Percentiles rank a stretch among this genome's conserved stretches.
phyloP scores from a whole-genome alignment of 2,888 invertebrate genomes.

The Hymenopus coronatus region DNA sequence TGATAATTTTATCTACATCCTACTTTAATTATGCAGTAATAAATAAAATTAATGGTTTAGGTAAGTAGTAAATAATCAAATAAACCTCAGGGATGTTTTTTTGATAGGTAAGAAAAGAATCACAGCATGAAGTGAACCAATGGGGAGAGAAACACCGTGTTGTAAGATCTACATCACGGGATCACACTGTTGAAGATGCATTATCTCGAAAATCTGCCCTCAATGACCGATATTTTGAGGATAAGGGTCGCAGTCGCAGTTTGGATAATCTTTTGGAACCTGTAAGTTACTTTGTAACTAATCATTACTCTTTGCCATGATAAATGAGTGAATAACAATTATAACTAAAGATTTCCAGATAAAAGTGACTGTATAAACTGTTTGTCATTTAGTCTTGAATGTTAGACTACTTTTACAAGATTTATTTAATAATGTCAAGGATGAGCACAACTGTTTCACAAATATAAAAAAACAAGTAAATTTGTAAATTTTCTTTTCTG shows the following conservation, averaged over 20 bases:
- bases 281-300: constrained; percentile 46
- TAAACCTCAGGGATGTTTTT: background rate
- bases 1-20: too few relatives aligned
- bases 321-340: background rate
- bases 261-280: constrained; percentile 72
- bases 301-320: background rate
- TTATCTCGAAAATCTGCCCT: constrained; percentile 78
- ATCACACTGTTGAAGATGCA: constrained; percentile 44
- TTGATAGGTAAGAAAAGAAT: constrained; percentile 39
- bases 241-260: constrained; percentile 73
- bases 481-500: too few relatives aligned
- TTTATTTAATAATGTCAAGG: too few relatives aligned
- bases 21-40: too few relatives aligned
- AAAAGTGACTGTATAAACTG: too few relatives aligned
- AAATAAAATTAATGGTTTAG: too few relatives aligned
- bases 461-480: too few relatives aligned
- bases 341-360: too few relatives aligned
- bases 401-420: too few relatives aligned
- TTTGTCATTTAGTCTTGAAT: too few relatives aligned
- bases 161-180: constrained; percentile 43
- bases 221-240: constrained; percentile 87
- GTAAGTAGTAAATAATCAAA: too few relatives aligned
- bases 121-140: constrained; percentile 45
- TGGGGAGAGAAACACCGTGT: constrained; percentile 28
- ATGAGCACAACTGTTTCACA: too few relatives aligned